These are phyloP conservation scores for Prochilodus magdalenae DNA, from an alignment of 2,113 vertebrate species.

Conservation along the genomic window DNA sequence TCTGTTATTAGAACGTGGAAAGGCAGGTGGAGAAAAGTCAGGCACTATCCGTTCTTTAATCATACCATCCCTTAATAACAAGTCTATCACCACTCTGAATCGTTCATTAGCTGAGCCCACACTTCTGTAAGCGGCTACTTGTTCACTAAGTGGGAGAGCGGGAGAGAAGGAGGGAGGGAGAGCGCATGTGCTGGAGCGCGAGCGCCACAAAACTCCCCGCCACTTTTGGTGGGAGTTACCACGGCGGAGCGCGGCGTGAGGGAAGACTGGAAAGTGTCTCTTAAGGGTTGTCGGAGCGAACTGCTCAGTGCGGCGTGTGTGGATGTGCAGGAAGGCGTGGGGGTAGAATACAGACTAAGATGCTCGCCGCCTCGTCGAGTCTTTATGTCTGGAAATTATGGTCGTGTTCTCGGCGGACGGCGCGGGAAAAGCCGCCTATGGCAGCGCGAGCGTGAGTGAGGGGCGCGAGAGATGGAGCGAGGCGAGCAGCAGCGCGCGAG, in stretches of 20 bases:
- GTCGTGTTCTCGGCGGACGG: not conserved
- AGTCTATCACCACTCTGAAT: not conserved
- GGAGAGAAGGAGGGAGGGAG: no score
- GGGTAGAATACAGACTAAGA: not conserved
- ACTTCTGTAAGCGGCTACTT: not conserved
- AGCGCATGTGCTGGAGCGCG: conserved; percentile 15
- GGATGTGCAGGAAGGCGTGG: not conserved
- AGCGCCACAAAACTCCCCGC: conserved; percentile 11
- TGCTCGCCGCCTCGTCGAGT: not conserved
- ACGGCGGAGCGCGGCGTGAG: not conserved
- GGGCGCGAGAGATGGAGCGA: not conserved
- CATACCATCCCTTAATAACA: no score
- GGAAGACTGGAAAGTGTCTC: not conserved
- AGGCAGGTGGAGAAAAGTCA: not conserved
- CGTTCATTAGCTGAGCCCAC: not conserved
- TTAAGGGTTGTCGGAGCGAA: not conserved
- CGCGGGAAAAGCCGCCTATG: not conserved
- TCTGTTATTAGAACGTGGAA: not conserved
- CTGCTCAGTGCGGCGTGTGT: not conserved
- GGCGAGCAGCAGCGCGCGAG: conserved; percentile 33
- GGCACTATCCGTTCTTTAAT: not conserved
- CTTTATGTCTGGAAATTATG: not conserved
- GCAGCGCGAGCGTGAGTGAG: not conserved
- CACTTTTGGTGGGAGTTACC: conserved; percentile 39
- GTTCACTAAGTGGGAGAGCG: no score